Evolutionary conservation across 2,113 vertebrate genomes (phyloP).

Genomic region (Leptocoma aspasia): DNA sequence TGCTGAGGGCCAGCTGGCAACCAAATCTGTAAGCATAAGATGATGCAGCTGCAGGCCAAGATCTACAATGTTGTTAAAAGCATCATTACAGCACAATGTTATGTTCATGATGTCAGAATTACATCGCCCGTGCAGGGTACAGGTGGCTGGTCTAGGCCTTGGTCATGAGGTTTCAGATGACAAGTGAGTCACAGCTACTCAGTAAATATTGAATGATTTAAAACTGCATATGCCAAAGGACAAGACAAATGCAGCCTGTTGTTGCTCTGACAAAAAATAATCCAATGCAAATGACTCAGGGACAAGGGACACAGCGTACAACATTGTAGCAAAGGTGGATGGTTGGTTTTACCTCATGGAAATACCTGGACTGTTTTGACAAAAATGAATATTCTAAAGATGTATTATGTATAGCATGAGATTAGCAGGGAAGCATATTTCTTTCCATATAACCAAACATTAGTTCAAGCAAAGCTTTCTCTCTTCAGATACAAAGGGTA

Average conservation of each 20-base stretch:
- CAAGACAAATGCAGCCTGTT: background rate
- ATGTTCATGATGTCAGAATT: background rate
- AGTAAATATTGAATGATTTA: background rate
- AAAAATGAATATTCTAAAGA: background rate
- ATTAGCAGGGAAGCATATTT: background rate
- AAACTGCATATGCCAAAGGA: background rate
- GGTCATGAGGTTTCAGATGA: background rate
- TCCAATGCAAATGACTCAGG: background rate
- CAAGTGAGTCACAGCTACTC: background rate
- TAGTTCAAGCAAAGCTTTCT: background rate
- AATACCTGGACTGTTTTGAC: background rate
- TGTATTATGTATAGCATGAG: background rate
- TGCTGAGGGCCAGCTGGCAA: background rate
- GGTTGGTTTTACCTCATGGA: background rate
- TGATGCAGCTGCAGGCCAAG: background rate
- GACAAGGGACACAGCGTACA: background rate
- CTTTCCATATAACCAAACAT: background rate
- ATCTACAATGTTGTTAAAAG: background rate
- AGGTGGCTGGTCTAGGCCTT: background rate
- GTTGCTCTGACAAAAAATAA: background rate
- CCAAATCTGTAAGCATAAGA: background rate
- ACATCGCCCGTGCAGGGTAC: rapidly evolving
- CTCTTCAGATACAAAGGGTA: background rate
- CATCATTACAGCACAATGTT: background rate
- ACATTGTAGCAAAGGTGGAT: background rate